Conservation (phyloP, 1,140 invertebrate genomes). For the Phthorimaea operculella region DNA sequence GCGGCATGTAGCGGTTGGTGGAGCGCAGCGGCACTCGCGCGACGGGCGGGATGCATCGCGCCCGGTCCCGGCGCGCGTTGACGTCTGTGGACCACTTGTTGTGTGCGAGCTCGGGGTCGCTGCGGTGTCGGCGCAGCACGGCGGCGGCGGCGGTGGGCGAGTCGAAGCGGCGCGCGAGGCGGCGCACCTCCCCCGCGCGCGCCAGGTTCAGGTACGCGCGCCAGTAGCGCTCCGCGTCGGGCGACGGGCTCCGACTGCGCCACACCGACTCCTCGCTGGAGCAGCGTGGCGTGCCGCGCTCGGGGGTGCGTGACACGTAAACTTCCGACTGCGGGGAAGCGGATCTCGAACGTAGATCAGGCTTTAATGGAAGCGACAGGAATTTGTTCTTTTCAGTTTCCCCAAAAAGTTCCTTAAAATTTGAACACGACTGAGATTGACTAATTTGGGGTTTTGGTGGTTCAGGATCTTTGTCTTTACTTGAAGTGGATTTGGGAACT, state of each 20-base stretch:
- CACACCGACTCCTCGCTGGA: conserved; percentile 75
- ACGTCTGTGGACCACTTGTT: conserved; percentile 63
- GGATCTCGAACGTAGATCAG: conserved; percentile 51
- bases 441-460: conserved; percentile 42
- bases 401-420: conserved; percentile 82
- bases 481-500: conserved; percentile 11
- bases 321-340: conserved; percentile 54
- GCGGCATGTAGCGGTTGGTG: conserved; percentile 83
- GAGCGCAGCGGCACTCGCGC: conserved; percentile 72
- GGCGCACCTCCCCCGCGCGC: conserved; percentile 79
- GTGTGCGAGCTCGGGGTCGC: conserved; percentile 79
- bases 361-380: conserved; percentile 50
- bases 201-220: conserved; percentile 76
- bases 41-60: conserved; percentile 71
- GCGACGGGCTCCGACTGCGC: conserved; percentile 73
- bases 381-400: conserved; percentile 71
- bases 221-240: conserved; percentile 75
- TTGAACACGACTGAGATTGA: conserved; percentile 76
- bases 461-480: conserved; percentile 7
- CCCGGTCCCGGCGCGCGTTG: conserved; percentile 56
- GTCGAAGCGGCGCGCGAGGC: conserved; percentile 80
- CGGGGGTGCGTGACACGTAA: conserved; percentile 45
- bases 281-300: conserved; percentile 60
- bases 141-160: conserved; percentile 54
- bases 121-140: conserved; percentile 73